A percentile compares a stretch with the other conserved stretches of the same genome.
Evolutionary conservation across 2,797 vertebrate genomes (phyloP).

Genomic region (Myotis findleyi): DNA sequence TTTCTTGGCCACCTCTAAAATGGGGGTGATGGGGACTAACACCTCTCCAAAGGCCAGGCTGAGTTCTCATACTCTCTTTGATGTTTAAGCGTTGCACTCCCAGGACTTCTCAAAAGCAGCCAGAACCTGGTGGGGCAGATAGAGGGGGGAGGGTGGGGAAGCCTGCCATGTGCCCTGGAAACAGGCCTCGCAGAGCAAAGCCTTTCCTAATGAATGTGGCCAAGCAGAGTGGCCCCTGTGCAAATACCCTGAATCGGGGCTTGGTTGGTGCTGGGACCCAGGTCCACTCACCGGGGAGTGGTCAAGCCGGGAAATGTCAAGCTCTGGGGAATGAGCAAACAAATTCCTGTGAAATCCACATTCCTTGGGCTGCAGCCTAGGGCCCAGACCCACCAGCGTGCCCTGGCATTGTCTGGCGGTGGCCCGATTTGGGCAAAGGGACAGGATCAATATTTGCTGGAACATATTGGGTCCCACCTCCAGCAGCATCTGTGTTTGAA

Average conservation of each 20-base stretch:
- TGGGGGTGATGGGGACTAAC: neutral
- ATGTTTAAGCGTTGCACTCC: slow-evolving; percentile 10
- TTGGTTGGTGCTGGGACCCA: slow-evolving; percentile 78
- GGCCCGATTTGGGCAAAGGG: slow-evolving; percentile 81
- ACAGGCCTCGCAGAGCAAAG: slow-evolving; percentile 77
- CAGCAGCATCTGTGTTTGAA: slow-evolving; percentile 90
- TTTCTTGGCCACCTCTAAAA: slow-evolving; percentile 52
- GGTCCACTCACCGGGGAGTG: slow-evolving; percentile 75
- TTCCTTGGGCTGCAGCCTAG: slow-evolving; percentile 82
- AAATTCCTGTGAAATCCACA: slow-evolving; percentile 74
- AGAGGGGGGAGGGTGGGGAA: slow-evolving; percentile 60
- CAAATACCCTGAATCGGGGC: slow-evolving; percentile 85
- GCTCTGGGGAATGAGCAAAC: slow-evolving; percentile 85
- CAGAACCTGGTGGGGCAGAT: neutral
- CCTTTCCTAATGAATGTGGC: slow-evolving; percentile 86
- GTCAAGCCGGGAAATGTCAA: slow-evolving; percentile 81
- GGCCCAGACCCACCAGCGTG: slow-evolving; percentile 20
- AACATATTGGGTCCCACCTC: slow-evolving; percentile 77
- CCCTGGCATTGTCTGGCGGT: slow-evolving; percentile 73
- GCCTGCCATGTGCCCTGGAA: slow-evolving; percentile 54
- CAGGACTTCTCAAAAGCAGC: slow-evolving; percentile 2
- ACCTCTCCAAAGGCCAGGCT: neutral
- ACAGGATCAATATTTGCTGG: slow-evolving; percentile 90
- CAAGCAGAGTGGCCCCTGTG: slow-evolving; percentile 84
- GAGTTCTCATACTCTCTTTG: slow-evolving; percentile 40